Evolutionary conservation across 2,888 invertebrate genomes (phyloP).

Genomic region (Acholoe squamosa): DNA sequence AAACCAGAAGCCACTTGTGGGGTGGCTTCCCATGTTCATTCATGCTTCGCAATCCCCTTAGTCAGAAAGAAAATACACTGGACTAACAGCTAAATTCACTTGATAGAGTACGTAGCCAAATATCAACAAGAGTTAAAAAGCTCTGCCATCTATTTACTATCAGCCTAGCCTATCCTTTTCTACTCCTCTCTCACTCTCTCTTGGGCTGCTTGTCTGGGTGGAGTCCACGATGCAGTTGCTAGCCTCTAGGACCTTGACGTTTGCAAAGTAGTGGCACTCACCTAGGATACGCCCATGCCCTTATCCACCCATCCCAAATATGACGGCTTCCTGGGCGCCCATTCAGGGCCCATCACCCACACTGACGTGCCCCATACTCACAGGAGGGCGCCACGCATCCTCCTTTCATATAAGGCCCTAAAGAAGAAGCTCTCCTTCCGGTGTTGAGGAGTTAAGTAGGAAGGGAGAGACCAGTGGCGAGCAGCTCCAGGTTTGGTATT

Average conservation of each 20-base stretch:
- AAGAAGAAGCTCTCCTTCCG: neutral
- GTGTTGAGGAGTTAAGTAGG: neutral
- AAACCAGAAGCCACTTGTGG: too few species aligned
- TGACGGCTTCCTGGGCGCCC: slow-evolving; percentile 3
- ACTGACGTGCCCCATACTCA: neutral
- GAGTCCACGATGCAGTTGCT: neutral
- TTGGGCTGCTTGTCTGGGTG: neutral
- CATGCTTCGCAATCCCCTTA: too few species aligned
- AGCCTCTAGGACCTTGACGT: neutral
- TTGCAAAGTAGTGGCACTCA: neutral
- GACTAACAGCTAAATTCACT: too few species aligned
- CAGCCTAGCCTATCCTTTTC: too few species aligned
- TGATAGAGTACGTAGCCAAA: too few species aligned
- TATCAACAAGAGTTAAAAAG: too few species aligned
- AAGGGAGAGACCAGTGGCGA: neutral
- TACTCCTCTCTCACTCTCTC: neutral
- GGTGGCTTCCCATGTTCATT: too few species aligned
- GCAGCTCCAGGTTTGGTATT: slow-evolving; percentile 13
- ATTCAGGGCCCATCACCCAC: slow-evolving; percentile 3
- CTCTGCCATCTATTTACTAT: neutral
- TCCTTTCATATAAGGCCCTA: slow-evolving; percentile 30
- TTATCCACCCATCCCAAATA: neutral
- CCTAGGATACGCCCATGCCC: neutral
- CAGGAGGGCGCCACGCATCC: neutral
- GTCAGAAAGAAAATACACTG: too few species aligned